Conservation (phyloP, 2,113 vertebrate genomes). For the Brienomyrus longianalis region DNA sequence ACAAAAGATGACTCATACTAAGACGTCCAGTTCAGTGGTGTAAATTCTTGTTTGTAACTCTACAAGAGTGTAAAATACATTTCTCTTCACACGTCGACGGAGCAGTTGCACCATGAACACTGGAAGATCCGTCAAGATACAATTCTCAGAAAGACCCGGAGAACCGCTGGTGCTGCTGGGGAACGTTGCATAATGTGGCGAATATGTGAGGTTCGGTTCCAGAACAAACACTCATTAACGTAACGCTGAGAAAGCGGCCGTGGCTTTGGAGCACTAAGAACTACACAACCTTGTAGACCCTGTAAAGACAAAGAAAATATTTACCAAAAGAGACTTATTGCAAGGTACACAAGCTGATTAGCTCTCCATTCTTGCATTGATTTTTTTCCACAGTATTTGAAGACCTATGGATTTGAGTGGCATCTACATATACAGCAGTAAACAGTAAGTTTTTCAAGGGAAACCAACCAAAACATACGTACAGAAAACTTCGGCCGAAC, state of each 20-base stretch:
- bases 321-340: neutral
- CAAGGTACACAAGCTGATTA: neutral
- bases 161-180: neutral
- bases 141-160: neutral
- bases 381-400: neutral
- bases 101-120: neutral
- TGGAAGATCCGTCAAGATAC: neutral
- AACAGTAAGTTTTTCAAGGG: neutral
- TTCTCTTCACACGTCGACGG: neutral
- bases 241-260: slow-evolving; percentile 10
- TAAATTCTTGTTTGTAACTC: neutral
- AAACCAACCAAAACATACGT: neutral
- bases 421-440: neutral
- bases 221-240: slow-evolving; percentile 26
- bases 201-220: slow-evolving; percentile 12
- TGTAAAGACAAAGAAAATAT: neutral
- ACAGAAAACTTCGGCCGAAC: neutral
- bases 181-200: neutral
- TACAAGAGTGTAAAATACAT: neutral
- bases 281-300: slow-evolving; percentile 22
- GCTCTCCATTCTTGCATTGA: neutral
- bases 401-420: neutral
- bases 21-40: neutral
- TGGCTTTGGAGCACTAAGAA: slow-evolving; percentile 22
- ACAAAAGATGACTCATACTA: neutral